Evolutionary conservation across 1,140 invertebrate genomes (phyloP).

Genomic region (Bemisia tabaci): DNA sequence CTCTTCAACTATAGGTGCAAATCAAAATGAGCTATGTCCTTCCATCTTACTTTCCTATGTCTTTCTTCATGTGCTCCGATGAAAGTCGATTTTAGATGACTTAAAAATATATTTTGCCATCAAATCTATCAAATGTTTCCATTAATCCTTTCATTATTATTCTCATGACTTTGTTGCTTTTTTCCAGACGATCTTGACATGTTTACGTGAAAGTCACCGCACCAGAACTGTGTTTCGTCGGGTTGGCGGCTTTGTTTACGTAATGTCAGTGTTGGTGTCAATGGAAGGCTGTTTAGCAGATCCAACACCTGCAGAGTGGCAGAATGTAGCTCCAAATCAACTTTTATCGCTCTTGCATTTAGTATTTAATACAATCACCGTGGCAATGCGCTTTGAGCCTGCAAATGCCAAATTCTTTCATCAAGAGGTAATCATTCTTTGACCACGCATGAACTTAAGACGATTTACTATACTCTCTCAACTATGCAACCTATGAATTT

Average conservation of each 20-base stretch:
- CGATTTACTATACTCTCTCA: no score
- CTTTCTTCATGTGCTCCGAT: no score
- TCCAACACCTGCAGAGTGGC: slow-evolving; percentile 25
- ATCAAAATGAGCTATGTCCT: no score
- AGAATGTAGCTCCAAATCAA: slow-evolving; percentile 35
- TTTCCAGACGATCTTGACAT: slow-evolving; percentile 45
- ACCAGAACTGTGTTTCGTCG: slow-evolving; percentile 93
- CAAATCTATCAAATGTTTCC: no score
- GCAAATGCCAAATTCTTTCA: slow-evolving; percentile 98
- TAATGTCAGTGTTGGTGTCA: slow-evolving; percentile 88
- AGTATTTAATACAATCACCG: slow-evolving; percentile 89
- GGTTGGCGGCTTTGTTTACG: slow-evolving; percentile 90
- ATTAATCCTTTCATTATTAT: no score
- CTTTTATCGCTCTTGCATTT: slow-evolving; percentile 63
- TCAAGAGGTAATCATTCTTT: slow-evolving; percentile 75
- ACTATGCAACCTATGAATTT: slow-evolving; percentile 14
- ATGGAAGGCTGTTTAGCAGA: slow-evolving; percentile 64
- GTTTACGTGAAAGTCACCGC: slow-evolving; percentile 85
- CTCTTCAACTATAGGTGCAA: no score
- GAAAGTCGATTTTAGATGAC: no score
- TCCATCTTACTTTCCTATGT: no score
- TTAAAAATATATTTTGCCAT: no score
- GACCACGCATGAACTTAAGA: no score
- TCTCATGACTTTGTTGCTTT: not conserved
- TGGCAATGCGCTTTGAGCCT: slow-evolving; percentile 97